Base-by-base conservation (phyloP, 2,888 invertebrate genomes). In the Parnassius orleans region DNA sequence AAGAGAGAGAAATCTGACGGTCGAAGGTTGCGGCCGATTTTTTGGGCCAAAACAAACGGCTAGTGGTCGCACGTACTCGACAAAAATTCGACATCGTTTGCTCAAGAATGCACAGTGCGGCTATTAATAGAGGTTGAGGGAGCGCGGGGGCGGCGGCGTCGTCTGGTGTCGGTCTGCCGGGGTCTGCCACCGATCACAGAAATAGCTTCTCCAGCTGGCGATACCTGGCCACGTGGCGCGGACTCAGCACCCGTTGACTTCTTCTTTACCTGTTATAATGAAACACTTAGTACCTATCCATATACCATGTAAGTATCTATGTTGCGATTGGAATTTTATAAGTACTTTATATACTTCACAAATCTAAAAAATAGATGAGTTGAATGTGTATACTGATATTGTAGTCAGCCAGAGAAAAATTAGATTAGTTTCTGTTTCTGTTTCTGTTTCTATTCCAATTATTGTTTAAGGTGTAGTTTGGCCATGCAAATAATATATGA, bases 141-240 rank as follows among this genome's bases (percentile, higher is more conserved):
- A 84, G 84, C 87, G 86, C 91, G 94, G 90, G 90, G 90, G 90
- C 89, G 90, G 87, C 86, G 84, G 82, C 87, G 84, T 84, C 87
- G 91, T 90, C 90, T 91, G 89, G 88, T 90, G 89, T 90, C 92
- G 92, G 90, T 92, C 93, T 93, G 91, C 93, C 93, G 89, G 93
- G 93, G 92, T 91, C 93, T 92, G 93, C 92, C 87, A 89, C 91
- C 92, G 91, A 87, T 90, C 92, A 88, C 91, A 80, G 80, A 91
- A 91, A 91, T 91, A 91, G 80, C 88, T 86, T 84, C 83, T 90
- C 90, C 91, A 91, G 90, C 87, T 90, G 89, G 86, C 85, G 75
- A 79, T 89, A 88, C 88, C 90, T 87, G 87, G 79, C 83, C 90
- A 90, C 90, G 90, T 90, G 90, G 88, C 80, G 70, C 71, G 69